Evolutionary conservation across 2,888 invertebrate genomes (phyloP).

Genomic region (Netelia fuscicornis): DNA sequence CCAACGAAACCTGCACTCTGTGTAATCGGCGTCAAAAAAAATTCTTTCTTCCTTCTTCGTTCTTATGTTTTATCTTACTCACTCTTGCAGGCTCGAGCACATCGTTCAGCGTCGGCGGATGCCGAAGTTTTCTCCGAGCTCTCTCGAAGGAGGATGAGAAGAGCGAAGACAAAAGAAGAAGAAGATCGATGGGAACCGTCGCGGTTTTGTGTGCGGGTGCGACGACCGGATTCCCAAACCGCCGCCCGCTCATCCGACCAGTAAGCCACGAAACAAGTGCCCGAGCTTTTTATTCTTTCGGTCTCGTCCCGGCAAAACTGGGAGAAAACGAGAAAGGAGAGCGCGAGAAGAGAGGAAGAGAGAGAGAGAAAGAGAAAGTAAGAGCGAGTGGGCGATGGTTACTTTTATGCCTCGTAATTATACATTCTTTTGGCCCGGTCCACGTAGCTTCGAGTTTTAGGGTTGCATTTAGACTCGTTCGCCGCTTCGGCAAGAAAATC

Average conservation of each 20-base stretch:
- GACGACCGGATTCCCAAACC: constrained; percentile 61
- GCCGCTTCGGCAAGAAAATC: constrained; percentile 31
- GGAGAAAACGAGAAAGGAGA: constrained; percentile 23
- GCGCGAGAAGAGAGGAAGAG: constrained; percentile 45
- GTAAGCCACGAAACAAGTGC: constrained; percentile 64
- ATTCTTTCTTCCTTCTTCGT: constrained; percentile 43
- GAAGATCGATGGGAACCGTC: constrained; percentile 83
- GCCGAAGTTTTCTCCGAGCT: constrained; percentile 56
- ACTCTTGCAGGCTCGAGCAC: no score
- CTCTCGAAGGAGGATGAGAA: constrained; percentile 19
- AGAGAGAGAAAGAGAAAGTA: constrained; percentile 57
- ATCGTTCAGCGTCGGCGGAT: constrained; percentile 18
- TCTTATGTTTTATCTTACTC: no score
- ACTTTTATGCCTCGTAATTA: constrained; percentile 85
- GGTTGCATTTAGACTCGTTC: constrained; percentile 77
- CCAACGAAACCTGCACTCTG: constrained; percentile 66
- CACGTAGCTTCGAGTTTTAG: constrained; percentile 76
- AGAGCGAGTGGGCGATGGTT: constrained; percentile 81
- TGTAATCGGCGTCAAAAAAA: constrained; percentile 71
- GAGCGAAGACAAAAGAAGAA: constrained; percentile 36
- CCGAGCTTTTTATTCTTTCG: constrained; percentile 61
- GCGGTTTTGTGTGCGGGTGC: constrained; percentile 69
- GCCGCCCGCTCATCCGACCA: constrained; percentile 57
- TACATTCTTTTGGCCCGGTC: constrained; percentile 80
- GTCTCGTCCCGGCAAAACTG: constrained; percentile 28